These are phyloP conservation scores for Squalus acanthias DNA, from an alignment of 2,797 vertebrate genomes.

Conservation along the genomic window DNA sequence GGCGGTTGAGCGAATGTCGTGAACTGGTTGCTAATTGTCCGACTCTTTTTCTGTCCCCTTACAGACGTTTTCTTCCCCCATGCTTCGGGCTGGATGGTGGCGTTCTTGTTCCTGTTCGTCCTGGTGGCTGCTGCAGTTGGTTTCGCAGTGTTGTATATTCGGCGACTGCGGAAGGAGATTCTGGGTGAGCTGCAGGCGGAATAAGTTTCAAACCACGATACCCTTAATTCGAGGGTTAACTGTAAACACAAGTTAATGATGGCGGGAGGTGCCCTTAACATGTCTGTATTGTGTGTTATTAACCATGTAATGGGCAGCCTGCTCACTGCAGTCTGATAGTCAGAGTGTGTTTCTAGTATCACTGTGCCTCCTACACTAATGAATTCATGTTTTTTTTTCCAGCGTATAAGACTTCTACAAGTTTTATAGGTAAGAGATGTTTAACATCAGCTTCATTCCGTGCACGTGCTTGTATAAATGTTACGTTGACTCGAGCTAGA, in stretches of 20 bases:
- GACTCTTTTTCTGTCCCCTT: neutral
- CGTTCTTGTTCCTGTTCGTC: neutral
- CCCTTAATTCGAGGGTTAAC: too few relatives aligned
- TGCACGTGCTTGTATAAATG: neutral
- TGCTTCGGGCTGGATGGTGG: neutral
- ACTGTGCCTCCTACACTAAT: neutral
- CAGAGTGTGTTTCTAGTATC: too few relatives aligned
- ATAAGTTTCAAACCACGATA: neutral
- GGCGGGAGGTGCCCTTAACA: neutral
- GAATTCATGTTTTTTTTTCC: neutral
- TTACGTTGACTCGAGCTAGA: neutral
- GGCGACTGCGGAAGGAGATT: neutral
- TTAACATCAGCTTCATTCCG: neutral
- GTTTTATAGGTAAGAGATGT: neutral
- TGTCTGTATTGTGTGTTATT: too few relatives aligned
- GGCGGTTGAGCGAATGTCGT: fast-evolving
- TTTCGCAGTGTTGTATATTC: fast-evolving
- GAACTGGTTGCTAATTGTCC: too few relatives aligned
- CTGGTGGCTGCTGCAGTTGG: fast-evolving
- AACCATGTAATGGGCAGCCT: too few relatives aligned
- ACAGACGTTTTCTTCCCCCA: neutral
- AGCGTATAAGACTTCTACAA: neutral
- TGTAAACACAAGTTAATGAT: neutral
- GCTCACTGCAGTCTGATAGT: too few relatives aligned
- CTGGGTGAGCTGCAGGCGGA: neutral